Base-by-base conservation (phyloP, 2,113 vertebrate genomes). In the Halichoeres trimaculatus region DNA sequence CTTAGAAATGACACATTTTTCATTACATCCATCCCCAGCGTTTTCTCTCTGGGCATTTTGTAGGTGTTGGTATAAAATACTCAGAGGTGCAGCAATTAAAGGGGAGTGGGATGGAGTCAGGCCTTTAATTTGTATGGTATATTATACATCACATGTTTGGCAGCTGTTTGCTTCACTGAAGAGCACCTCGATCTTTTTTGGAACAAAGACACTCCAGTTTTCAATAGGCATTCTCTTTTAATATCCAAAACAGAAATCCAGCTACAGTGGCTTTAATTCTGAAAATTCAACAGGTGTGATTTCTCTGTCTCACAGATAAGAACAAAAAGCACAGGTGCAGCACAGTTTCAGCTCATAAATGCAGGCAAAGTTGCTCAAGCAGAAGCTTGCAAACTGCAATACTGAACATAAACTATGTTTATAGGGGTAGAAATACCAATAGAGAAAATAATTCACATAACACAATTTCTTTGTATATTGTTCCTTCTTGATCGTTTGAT, bases 401-500 rank as follows among this genome's bases (percentile, higher is more conserved):
- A 19, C 47, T 14, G 35, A 6, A 10, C 35, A n/a, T 22, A 17
- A 36, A 48, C 10, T 56, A 13, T 47, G 2, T 69, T 67, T 30
- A 53, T 53, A 23, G 13, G 34, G n/a, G 30, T 10, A 61, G 38
- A 12, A 12, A 17, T 35, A 30, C 30, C 3, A 6, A 6, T 30
- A n/a, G n/a, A 30, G 76, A 45, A 74, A 57, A 84, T 85, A 52
- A 74, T 48, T 81, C 45, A 74, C 64, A 74, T 53, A 8, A 16
- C 58, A 55, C 53, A 57, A 30, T 81, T 81, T 30, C 35, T 62
- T 36, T 76, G 48, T 57, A 52, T 71, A 60, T 87, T 77, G 64
- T 34, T 71, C 54, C 24, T 81, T 6, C 54, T 63, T 73, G 80
- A 85, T 88, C 55, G 26, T n/a, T 41, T 86, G 86, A 92, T 84